Evolutionary conservation across 2,888 invertebrate genomes (phyloP), one percentile per base, ranked within the genome.

Genomic region (Ochropacha duplaris): DNA sequence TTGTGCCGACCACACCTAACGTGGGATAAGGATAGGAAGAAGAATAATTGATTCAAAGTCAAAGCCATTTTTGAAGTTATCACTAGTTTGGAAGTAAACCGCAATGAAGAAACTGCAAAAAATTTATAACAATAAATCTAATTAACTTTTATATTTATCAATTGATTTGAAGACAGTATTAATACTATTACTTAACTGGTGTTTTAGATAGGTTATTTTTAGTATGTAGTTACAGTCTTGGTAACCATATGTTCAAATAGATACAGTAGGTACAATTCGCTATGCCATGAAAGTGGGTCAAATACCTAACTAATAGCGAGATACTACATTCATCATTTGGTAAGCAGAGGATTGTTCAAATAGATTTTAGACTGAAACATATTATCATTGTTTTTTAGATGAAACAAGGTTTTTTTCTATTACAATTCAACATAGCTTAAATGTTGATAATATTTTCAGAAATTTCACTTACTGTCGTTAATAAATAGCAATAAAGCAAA

Each of bases 311-410:
- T 59, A 57, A 63, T 64, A 60, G 64, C 62, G 62, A 63, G 58
- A 60, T 55, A 57, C 57, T 56, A 62, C 62, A 55, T 70, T 61
- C 54, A 64, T 63, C 66, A 68, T 68, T 59, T 58, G 50, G 59
- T 59, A 65, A 58, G 68, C 57, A 12, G 14, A 66, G 66, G 62
- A 68, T 62, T 62, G 60, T 65, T 60, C 56, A 50, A 68, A 66
- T 63, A 55, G 64, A 69, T 69, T 64, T 66, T 61, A 44, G 19
- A 44, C 19, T 44, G 14, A 44, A 9, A 19, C 44, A 44, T 44
- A 16, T 19, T 44, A 9, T 19, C 19, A 16, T 5, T 19, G 44
- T 19, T 44, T 44, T 8, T 19, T 2, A n/a, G 36, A n/a, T 36
- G 9, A 44, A 19, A 19, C 44, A 44, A 9, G 19, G 19, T 19